A percentile compares a stretch with the other conserved stretches of the same genome.
These are phyloP conservation scores for Carcina quercana DNA, from an alignment of 2,888 invertebrate genomes.

Conservation along the genomic window DNA sequence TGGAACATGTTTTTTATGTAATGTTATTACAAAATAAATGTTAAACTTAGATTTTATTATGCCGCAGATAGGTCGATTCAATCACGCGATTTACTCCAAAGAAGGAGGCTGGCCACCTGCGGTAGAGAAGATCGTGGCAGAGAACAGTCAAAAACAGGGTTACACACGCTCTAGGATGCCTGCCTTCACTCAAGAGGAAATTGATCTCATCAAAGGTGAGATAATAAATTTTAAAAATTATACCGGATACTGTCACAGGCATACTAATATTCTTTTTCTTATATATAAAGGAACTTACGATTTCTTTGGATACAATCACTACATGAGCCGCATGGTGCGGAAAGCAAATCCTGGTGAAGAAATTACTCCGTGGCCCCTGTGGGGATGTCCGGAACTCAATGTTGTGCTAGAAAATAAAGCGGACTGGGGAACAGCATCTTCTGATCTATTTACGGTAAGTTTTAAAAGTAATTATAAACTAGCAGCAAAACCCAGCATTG, in stretches of 20 bases:
- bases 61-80: slow-evolving; percentile 16
- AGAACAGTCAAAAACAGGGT: slow-evolving; percentile 28
- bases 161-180: slow-evolving; percentile 28
- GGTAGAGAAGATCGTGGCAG: slow-evolving; percentile 26
- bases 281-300: slow-evolving; percentile 32
- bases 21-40: too few relatives aligned
- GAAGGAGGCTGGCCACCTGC: slow-evolving; percentile 39
- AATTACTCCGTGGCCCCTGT: slow-evolving; percentile 17
- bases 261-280: too few relatives aligned
- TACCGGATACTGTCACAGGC: too few relatives aligned
- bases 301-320: slow-evolving; percentile 27
- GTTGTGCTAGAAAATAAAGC: slow-evolving; percentile 15
- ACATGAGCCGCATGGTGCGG: slow-evolving; percentile 21
- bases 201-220: slow-evolving; percentile 36
- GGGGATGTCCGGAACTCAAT: slow-evolving; percentile 20
- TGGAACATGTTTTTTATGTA: too few relatives aligned
- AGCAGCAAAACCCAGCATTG: too few relatives aligned
- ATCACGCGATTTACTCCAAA: slow-evolving; percentile 36
- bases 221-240: too few relatives aligned
- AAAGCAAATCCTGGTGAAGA: slow-evolving; percentile 20
- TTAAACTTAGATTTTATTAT: too few relatives aligned
- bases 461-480: too few relatives aligned
- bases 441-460: slow-evolving; percentile 19
- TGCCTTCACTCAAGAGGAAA: slow-evolving; percentile 34
- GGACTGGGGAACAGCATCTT: slow-evolving; percentile 12